Conservation (phyloP, 2,888 invertebrate genomes). For the Fissipunctia ypsillon region DNA sequence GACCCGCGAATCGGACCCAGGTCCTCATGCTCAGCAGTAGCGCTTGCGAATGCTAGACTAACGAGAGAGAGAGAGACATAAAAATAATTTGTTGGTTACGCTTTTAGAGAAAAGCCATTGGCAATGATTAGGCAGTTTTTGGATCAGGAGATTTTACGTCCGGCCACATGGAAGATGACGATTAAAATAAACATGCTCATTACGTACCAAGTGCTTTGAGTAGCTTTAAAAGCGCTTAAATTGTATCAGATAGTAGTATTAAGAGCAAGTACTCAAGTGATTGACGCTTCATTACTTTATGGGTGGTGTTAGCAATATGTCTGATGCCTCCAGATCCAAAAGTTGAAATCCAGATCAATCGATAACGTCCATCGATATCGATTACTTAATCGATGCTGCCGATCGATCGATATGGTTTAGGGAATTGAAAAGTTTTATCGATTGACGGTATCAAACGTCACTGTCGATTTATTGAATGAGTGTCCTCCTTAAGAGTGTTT, state of each 20-base stretch:
- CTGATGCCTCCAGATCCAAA: neutral
- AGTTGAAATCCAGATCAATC: slow-evolving; percentile 10
- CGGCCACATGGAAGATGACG: neutral
- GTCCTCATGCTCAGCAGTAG: too few species aligned
- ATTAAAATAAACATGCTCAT: slow-evolving; percentile 25
- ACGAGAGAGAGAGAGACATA: neutral
- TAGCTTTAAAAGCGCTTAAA: slow-evolving; percentile 17
- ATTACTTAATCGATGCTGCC: slow-evolving; percentile 16
- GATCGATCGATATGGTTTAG: neutral
- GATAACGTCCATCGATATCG: slow-evolving; percentile 33
- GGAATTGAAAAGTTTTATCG: slow-evolving; percentile 6
- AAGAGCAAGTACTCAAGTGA: slow-evolving; percentile 17
- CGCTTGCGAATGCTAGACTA: too few species aligned
- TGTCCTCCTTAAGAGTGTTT: neutral
- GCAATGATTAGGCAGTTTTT: slow-evolving; percentile 28
- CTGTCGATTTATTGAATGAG: neutral
- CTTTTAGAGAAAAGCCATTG: neutral
- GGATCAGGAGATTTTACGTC: neutral
- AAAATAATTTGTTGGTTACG: slow-evolving; percentile 38
- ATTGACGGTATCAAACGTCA: slow-evolving; percentile 16
- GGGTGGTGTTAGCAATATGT: neutral
- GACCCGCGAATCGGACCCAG: too few species aligned
- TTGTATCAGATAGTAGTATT: slow-evolving; percentile 21
- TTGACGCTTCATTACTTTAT: slow-evolving; percentile 24
- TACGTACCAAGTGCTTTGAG: slow-evolving; percentile 13